Percentiles rank a stretch among this genome's conserved stretches.
Evolutionary conservation across 1,140 invertebrate species (phyloP).

Genomic region (Caenorhabditis elegans): WBcel235 BX284604.4:11357001-11357500

Average conservation of each 20-base stretch:
- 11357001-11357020: slow-evolving; percentile 45
- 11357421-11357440: slow-evolving; percentile 74
- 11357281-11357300: slow-evolving; percentile 6
- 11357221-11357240: background rate
- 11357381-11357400: background rate
- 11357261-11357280: background rate
- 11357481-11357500: slow-evolving; percentile 88
- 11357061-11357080: no score
- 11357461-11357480: slow-evolving; percentile 72
- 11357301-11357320: slow-evolving; percentile 38
- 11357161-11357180: background rate
- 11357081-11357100: no score
- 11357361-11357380: slow-evolving; percentile 36
- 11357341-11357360: slow-evolving; percentile 36
- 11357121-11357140: background rate
- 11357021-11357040: slow-evolving; percentile 34
- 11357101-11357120: background rate
- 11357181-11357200: background rate
- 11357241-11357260: background rate
- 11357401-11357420: slow-evolving; percentile 50
- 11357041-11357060: slow-evolving; percentile 20
- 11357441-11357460: slow-evolving; percentile 83
- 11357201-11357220: background rate
- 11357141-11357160: background rate
- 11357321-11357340: slow-evolving; percentile 39